These are phyloP conservation scores for Chloroceryle inda DNA, from an alignment of 2,797 vertebrate genomes.

Conservation along the genomic window DNA sequence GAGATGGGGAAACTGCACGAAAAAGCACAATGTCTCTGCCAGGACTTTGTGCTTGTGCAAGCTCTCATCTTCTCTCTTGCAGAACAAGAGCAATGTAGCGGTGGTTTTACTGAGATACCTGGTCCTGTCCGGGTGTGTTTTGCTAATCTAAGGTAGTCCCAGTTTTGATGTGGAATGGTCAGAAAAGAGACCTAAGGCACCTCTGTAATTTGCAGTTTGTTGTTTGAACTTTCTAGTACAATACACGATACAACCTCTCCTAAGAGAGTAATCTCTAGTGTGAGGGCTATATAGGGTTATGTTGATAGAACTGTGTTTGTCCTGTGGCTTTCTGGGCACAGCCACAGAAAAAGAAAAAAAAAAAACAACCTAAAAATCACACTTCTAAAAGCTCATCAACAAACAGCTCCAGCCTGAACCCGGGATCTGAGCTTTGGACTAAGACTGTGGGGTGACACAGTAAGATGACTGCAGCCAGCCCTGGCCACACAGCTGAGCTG, in stretches of 20 bases:
- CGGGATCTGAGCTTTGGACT: background rate
- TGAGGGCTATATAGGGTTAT: background rate
- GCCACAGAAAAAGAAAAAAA: background rate
- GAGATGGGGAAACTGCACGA: background rate
- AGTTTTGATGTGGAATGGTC: background rate
- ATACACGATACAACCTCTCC: background rate
- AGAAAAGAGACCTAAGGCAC: background rate
- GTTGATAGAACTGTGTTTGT: background rate
- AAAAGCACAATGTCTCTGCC: background rate
- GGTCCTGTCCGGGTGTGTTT: background rate
- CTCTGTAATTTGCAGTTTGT: background rate
- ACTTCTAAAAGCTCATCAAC: background rate
- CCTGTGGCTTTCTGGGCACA: background rate
- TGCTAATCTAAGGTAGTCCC: background rate
- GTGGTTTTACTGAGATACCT: background rate
- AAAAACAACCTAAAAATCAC: background rate
- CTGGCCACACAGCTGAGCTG: rapidly evolving
- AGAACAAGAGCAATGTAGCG: background rate
- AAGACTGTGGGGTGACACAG: background rate
- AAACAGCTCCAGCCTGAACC: background rate
- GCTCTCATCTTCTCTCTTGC: background rate
- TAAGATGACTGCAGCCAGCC: background rate
- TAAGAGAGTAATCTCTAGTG: background rate
- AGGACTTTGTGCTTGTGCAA: background rate
- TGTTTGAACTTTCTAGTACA: background rate